Base-by-base conservation (phyloP, 1,140 invertebrate species). In the Drosophila punjabiensis region DNA sequence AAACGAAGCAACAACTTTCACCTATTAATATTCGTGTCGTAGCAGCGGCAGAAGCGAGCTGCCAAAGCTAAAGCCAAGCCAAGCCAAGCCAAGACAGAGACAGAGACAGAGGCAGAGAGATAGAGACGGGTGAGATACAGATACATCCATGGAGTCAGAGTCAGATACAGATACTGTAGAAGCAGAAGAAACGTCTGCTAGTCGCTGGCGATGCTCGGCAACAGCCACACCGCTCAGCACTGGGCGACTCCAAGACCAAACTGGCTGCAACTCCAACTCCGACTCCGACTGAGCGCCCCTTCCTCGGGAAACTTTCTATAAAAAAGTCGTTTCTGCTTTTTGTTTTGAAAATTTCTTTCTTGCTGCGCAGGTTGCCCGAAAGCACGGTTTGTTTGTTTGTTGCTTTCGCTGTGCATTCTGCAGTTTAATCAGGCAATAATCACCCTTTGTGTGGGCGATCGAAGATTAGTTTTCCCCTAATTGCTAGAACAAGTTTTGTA, bases 21-120 rank as follows among this genome's bases (percentile, higher is more conserved):
- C 91, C 91, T 92, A 92, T 92, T 92, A 92, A 92, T 92, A 92
- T 92, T 92, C 91, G 91, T 91, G 74, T 87, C 88, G 85, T 79
- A 85, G 74, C 64, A 78, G 56, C 76, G 71, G 67, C 79, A 84
- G 79, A 81, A 82, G 81, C 83, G 64, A 84, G 63, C 76, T 58
- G 80, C 48, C 69, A 62, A 39, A 58, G 55, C 55, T 39, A 58
- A 58, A 56, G 53, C 53, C 33, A 39, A 56, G 53, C 53, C 53
- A 35, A 35, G 50, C 16, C 50, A 53, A 66, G 76, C 68, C 39
- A 67, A 74, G 53, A 16, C 53, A 58, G 20, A 60, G 76, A 50
- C 20, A 48, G 33, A 35, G 16, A 24, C n/a, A 35, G 43, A 48
- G 43, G 47, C 24, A 24, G 43, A 73, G 76, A 64, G 41, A 48